Evolutionary conservation across 2,888 invertebrate genomes (phyloP).

Genomic region (Plagodis pulveraria): DNA sequence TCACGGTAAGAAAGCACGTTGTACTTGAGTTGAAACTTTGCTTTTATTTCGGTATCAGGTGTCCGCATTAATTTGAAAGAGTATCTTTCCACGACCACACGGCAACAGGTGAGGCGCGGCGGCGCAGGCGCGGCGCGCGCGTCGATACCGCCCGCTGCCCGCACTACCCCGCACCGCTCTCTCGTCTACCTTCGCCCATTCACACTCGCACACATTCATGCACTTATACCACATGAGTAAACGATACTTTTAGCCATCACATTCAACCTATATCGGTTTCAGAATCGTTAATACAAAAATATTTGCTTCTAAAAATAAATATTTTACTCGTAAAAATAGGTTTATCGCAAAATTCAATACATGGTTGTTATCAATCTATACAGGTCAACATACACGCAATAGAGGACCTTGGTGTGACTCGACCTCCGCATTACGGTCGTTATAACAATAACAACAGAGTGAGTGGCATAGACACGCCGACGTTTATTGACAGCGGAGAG

Average conservation of each 20-base stretch:
- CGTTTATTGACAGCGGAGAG: conserved; percentile 43
- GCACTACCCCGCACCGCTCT: conserved; percentile 45
- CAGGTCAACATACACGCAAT: conserved; percentile 28
- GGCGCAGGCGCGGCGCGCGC: conserved; percentile 78
- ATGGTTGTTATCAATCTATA: conserved; percentile 32
- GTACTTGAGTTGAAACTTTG: conserved; percentile 54
- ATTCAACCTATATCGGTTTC: conserved; percentile 16
- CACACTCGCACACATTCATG: conserved; percentile 68
- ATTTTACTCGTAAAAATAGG: not conserved
- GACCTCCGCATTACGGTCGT: conserved; percentile 32
- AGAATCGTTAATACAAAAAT: conserved; percentile 14
- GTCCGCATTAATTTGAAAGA: conserved; percentile 79
- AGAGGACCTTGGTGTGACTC: conserved; percentile 32
- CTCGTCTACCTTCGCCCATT: conserved; percentile 67
- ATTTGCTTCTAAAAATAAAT: conserved; percentile 27
- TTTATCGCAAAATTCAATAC: conserved; percentile 27
- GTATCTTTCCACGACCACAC: conserved; percentile 81
- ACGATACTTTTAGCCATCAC: conserved; percentile 38
- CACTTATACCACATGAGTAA: conserved; percentile 33
- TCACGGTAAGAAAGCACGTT: conserved; percentile 36
- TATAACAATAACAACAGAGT: conserved; percentile 31
- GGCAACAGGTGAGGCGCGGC: conserved; percentile 78
- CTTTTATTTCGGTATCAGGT: conserved; percentile 79
- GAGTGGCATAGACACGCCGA: conserved; percentile 23
- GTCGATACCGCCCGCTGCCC: conserved; percentile 71